Conservation (phyloP, 2,888 invertebrate species). For the Caenorhabditis uteleia region DNA sequence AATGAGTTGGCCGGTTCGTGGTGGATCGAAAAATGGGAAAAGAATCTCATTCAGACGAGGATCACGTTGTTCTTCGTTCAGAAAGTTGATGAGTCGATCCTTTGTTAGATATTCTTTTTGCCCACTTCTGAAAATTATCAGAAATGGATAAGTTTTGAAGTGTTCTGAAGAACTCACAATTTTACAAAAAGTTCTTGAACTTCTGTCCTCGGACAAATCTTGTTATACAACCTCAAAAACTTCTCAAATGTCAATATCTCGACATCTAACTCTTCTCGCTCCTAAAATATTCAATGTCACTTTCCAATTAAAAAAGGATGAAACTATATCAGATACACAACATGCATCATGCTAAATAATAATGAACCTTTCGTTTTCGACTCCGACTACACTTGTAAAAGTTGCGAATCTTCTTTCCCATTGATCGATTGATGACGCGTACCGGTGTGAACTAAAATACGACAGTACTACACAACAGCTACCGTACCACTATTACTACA, state of each 20-base stretch:
- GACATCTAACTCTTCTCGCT: slow-evolving; percentile 87
- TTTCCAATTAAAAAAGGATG: slow-evolving; percentile 1
- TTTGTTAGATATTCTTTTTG: slow-evolving; percentile 68
- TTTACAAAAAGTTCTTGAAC: slow-evolving; percentile 90
- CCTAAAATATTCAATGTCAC: slow-evolving; percentile 73
- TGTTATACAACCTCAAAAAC: slow-evolving; percentile 96
- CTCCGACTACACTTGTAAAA: slow-evolving; percentile 59
- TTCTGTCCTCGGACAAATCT: slow-evolving; percentile 97
- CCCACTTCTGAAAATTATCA: slow-evolving; percentile 56
- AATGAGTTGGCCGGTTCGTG: slow-evolving; percentile 89
- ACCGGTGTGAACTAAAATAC: slow-evolving; percentile 56
- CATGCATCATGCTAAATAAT: slow-evolving; percentile 6
- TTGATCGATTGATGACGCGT: slow-evolving; percentile 54
- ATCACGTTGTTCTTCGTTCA: slow-evolving; percentile 85
- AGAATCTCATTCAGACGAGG: slow-evolving; percentile 97
- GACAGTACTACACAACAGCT: slow-evolving; percentile 18
- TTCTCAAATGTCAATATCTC: slow-evolving; percentile 96
- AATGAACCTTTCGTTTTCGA: slow-evolving; percentile 46
- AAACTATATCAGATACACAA: background rate
- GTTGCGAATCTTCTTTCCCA: slow-evolving; percentile 55
- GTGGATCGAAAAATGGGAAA: slow-evolving; percentile 93
- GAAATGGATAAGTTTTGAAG: background rate
- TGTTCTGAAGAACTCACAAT: slow-evolving; percentile 50
- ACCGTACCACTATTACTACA: too few species aligned
- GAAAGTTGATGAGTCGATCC: slow-evolving; percentile 62